These are phyloP conservation scores for Bradypus variegatus DNA, from an alignment of 2,797 vertebrate species.

Conservation along the genomic window DNA sequence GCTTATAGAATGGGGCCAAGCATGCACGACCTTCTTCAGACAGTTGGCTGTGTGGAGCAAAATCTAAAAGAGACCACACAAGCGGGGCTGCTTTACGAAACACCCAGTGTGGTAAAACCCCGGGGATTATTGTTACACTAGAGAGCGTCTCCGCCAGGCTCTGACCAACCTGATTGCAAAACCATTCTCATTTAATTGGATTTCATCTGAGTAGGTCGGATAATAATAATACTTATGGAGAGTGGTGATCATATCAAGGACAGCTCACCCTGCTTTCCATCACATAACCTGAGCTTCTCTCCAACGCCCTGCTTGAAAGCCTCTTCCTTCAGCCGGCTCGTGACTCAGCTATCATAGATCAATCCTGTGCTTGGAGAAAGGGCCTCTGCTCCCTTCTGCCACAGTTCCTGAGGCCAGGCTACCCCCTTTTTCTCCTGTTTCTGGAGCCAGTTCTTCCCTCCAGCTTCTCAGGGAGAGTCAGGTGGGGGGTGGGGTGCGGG, in stretches of 20 bases:
- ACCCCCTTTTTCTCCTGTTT: not conserved
- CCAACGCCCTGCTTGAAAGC: constrained; percentile 3
- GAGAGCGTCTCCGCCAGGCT: not conserved
- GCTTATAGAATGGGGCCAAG: not conserved
- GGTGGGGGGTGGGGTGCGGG: not conserved
- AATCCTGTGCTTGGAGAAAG: not conserved
- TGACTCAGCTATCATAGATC: constrained; percentile 47
- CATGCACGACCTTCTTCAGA: not conserved
- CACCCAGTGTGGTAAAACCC: fast-evolving
- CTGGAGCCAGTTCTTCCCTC: not conserved
- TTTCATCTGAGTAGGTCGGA: constrained; percentile 34
- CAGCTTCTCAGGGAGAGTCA: not conserved
- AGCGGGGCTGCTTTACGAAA: not conserved
- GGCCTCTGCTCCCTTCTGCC: not conserved
- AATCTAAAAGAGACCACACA: not conserved
- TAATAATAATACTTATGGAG: constrained; percentile 20
- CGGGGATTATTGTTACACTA: not conserved
- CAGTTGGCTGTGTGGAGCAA: not conserved
- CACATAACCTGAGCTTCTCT: not conserved
- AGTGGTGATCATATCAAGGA: not conserved
- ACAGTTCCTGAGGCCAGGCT: not conserved
- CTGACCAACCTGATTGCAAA: constrained; percentile 33
- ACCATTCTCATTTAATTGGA: constrained; percentile 23
- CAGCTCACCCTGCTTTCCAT: constrained; percentile 24
- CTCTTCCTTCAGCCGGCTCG: not conserved